A percentile compares a stretch with the other conserved stretches of the same genome.
Conservation (phyloP, 2,113 vertebrate species). For the Hippocampus comes region DNA sequence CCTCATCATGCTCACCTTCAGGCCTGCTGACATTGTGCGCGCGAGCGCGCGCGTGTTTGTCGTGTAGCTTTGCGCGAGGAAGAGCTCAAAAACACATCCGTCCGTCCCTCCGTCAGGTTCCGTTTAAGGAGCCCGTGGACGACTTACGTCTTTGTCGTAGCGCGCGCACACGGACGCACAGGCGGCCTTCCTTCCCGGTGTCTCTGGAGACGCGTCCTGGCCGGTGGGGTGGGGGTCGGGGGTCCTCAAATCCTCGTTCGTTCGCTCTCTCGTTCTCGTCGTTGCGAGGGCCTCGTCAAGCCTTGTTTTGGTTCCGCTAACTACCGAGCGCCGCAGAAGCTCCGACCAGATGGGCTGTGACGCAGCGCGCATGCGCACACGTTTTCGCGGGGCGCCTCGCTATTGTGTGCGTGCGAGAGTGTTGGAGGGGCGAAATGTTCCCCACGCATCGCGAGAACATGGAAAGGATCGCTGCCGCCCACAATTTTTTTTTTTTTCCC, state of each 20-base stretch:
- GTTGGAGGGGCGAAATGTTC: neutral
- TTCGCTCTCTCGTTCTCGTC: no score
- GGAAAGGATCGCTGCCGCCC: no score
- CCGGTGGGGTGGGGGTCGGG: neutral
- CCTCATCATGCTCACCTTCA: conserved; percentile 13
- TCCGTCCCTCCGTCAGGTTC: neutral
- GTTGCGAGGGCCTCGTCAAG: neutral
- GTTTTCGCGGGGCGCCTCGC: neutral
- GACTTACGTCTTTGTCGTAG: conserved; percentile 33
- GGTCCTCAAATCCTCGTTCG: no score
- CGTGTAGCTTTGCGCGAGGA: no score
- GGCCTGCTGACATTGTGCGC: conserved; percentile 7
- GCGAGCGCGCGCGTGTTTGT: neutral
- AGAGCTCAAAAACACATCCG: no score
- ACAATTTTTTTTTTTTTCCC: no score
- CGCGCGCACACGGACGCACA: conserved; percentile 29
- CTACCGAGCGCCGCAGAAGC: neutral
- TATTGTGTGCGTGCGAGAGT: neutral
- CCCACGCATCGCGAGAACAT: neutral
- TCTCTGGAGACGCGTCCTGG: neutral
- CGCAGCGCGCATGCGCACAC: conserved; percentile 47
- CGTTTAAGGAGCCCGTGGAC: neutral
- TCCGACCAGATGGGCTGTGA: neutral
- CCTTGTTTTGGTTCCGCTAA: conserved; percentile 3
- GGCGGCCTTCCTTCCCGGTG: conserved; percentile 15